Evolutionary conservation across 1,140 invertebrate genomes (phyloP).

Genomic region (Calycopis cecrops): DNA sequence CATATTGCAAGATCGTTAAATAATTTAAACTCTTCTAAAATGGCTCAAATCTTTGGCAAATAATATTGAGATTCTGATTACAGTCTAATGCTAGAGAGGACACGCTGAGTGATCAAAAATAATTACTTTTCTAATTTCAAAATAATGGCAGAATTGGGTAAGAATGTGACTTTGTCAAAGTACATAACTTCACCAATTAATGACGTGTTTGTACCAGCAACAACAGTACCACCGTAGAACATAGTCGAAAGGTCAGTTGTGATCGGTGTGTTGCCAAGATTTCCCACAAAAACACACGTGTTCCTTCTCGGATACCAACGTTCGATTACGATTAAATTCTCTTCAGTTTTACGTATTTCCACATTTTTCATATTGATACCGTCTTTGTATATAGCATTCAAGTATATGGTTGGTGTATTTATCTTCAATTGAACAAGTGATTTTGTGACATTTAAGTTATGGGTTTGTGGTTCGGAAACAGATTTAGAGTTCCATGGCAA

Average conservation of each 20-base stretch:
- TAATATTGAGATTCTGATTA: not conserved
- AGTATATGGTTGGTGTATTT: slow-evolving; percentile 80
- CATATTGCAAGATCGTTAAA: no score
- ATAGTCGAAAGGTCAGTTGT: slow-evolving; percentile 82
- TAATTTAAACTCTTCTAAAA: no score
- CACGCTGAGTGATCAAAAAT: not conserved
- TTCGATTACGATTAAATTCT: slow-evolving; percentile 82
- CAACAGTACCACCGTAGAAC: slow-evolving; percentile 84
- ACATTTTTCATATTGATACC: slow-evolving; percentile 78
- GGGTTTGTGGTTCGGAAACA: slow-evolving; percentile 59
- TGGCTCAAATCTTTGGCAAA: slow-evolving; percentile 1
- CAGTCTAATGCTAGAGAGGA: no score
- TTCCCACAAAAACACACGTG: slow-evolving; percentile 83
- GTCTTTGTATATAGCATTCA: slow-evolving; percentile 80
- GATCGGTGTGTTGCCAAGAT: slow-evolving; percentile 77
- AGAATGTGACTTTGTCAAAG: slow-evolving; percentile 79
- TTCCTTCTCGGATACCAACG: slow-evolving; percentile 85
- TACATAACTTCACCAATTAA: slow-evolving; percentile 78
- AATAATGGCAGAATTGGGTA: slow-evolving; percentile 78
- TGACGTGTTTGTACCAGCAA: slow-evolving; percentile 77
- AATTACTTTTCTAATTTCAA: slow-evolving; percentile 82
- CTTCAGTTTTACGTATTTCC: slow-evolving; percentile 77
- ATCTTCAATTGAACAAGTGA: slow-evolving; percentile 76
- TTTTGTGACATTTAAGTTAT: slow-evolving; percentile 71
- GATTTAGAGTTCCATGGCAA: slow-evolving; percentile 78